These are phyloP conservation scores for Diploscapter pachys DNA, from an alignment of 1,140 invertebrate genomes.

Conservation along the genomic window DNA sequence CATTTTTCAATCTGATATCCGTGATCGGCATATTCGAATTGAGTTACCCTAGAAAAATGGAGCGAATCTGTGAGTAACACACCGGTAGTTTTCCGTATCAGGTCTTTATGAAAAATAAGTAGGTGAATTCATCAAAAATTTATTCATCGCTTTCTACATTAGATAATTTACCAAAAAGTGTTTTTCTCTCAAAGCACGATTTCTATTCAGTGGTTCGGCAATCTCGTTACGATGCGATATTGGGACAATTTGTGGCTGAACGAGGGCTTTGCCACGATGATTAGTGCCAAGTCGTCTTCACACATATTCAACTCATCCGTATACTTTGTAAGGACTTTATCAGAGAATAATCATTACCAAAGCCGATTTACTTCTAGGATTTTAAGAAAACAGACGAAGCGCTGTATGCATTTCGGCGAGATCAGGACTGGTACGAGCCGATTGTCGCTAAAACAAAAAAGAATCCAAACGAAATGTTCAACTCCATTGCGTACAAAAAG, in stretches of 20 bases:
- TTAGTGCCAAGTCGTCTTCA: slow-evolving; percentile 48
- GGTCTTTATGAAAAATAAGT: too few species aligned
- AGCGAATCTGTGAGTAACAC: too few species aligned
- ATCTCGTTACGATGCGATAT: slow-evolving; percentile 58
- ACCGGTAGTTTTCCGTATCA: too few species aligned
- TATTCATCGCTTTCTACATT: too few species aligned
- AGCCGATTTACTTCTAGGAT: slow-evolving; percentile 1
- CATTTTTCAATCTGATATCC: too few species aligned
- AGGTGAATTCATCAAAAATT: too few species aligned
- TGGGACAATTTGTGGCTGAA: slow-evolving; percentile 64
- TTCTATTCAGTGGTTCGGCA: slow-evolving; percentile 38
- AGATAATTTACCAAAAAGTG: too few species aligned
- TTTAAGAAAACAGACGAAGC: neutral
- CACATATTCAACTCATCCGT: neutral
- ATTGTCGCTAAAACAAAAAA: slow-evolving; percentile 5
- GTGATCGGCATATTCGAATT: too few species aligned
- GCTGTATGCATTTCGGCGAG: neutral
- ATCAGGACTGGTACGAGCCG: neutral
- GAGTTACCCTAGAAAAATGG: too few species aligned
- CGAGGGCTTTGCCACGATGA: slow-evolving; percentile 62
- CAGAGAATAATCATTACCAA: slow-evolving; percentile 4
- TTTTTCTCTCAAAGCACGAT: too few species aligned
- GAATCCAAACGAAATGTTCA: too few species aligned
- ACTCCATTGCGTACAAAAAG: too few species aligned
- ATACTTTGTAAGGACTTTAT: slow-evolving; percentile 5